phyloP scores from a whole-genome alignment of 35 echinoderm and acorn worm genomes.

The Apostichopus parvimensis region DNA sequence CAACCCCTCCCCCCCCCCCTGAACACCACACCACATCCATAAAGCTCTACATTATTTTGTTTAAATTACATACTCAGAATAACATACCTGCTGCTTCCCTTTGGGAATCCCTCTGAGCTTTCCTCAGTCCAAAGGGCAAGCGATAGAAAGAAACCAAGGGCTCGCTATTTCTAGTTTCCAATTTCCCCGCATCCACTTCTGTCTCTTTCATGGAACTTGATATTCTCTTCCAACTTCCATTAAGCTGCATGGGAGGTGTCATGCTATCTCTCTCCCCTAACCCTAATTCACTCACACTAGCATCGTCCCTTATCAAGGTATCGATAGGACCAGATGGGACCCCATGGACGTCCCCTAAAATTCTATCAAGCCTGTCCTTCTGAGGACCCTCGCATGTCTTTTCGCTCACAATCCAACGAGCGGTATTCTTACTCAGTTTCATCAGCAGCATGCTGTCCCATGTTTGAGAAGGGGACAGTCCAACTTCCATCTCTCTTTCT shows the following conservation, averaged over 20 bases:
- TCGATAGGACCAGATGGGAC: slow-evolving; percentile 55
- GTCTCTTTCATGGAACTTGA: neutral
- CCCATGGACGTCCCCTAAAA: slow-evolving; percentile 78
- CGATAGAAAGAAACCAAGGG: slow-evolving; percentile 86
- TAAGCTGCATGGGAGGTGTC: neutral
- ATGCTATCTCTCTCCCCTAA: slow-evolving; percentile 15
- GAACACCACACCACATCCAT: neutral
- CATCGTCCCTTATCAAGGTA: slow-evolving; percentile 82
- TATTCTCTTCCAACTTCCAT: neutral
- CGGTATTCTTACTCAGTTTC: slow-evolving; percentile 87
- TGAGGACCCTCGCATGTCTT: slow-evolving; percentile 68
- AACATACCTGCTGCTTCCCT: slow-evolving; percentile 76
- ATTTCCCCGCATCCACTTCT: neutral
- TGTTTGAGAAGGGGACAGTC: slow-evolving; percentile 37
- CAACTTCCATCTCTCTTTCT: slow-evolving; percentile 26
- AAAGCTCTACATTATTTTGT: neutral
- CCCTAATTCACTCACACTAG: slow-evolving; percentile 74
- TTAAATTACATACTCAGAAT: neutral
- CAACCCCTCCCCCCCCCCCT: too few relatives aligned
- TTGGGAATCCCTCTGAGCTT: slow-evolving; percentile 59
- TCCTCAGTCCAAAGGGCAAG: slow-evolving; percentile 64
- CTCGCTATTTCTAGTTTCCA: slow-evolving; percentile 11
- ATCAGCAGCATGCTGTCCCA: slow-evolving; percentile 81
- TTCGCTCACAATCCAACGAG: slow-evolving; percentile 88
- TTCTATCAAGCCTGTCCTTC: slow-evolving; percentile 73